Percentiles rank a stretch among this genome's conserved stretches.
phyloP scores from a whole-genome alignment of 2,113 vertebrate species.

The Merops nubicus region DNA sequence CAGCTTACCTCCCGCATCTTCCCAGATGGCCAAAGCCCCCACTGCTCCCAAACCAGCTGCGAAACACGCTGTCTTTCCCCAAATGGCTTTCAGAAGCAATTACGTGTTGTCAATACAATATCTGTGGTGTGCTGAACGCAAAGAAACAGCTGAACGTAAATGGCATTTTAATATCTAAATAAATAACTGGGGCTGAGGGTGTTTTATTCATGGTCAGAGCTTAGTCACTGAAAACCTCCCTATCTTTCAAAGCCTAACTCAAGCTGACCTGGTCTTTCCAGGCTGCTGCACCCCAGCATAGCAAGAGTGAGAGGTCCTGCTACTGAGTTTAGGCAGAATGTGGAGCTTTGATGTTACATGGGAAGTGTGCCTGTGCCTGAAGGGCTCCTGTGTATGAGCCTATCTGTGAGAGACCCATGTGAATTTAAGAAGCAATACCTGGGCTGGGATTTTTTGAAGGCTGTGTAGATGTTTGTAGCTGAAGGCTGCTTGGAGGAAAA shows the following conservation, averaged over 20 bases:
- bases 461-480: background rate
- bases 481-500: background rate
- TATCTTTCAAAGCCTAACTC: background rate
- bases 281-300: background rate
- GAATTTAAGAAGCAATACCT: background rate
- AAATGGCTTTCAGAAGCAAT: constrained; percentile 9
- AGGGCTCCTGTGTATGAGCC: fast-evolving
- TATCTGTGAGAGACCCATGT: fast-evolving
- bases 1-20: background rate
- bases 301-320: background rate
- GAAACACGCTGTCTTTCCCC: background rate
- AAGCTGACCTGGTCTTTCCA: background rate
- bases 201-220: background rate
- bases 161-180: constrained; percentile 7
- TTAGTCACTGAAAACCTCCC: background rate
- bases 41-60: constrained; percentile 14
- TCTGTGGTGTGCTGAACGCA: background rate
- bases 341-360: background rate
- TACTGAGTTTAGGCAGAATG: background rate
- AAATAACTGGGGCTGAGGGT: background rate
- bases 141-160: background rate
- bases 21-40: background rate
- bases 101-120: background rate
- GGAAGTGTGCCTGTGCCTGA: fast-evolving
- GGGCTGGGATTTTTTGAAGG: background rate